phyloP scores from a whole-genome alignment of 2,797 vertebrate genomes.

The Melanitta fusca region DNA sequence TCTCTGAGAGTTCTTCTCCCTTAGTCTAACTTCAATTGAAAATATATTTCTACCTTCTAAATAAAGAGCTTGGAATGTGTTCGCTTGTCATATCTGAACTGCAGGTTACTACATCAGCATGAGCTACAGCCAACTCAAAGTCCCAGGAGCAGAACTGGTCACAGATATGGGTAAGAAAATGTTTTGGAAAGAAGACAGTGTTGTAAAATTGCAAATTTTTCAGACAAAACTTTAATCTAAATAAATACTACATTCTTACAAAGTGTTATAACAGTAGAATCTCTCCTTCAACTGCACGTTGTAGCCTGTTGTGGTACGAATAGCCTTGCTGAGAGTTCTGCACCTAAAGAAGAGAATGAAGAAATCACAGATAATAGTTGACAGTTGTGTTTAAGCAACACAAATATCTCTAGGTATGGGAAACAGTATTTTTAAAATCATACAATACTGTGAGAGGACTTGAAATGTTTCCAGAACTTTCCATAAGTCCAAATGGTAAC shows the following conservation, averaged over 20 bases:
- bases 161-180: not conserved
- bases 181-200: not conserved
- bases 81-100: not conserved
- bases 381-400: not conserved
- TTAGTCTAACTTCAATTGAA: not conserved
- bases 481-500: not conserved
- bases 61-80: not conserved
- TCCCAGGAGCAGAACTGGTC: not conserved
- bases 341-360: not conserved
- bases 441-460: not conserved
- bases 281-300: not conserved
- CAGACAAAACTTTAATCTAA: not conserved
- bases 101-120: not conserved
- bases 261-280: not conserved
- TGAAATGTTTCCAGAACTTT: not conserved
- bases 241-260: not conserved
- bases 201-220: not conserved
- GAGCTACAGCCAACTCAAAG: not conserved
- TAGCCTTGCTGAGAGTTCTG: not conserved
- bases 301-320: rapidly evolving
- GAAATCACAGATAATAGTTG: not conserved
- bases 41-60: slow-evolving; percentile 32
- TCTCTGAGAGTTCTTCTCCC: not conserved
- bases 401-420: not conserved
- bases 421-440: not conserved